Percentiles rank a stretch among this genome's conserved stretches.
Evolutionary conservation across 2,113 vertebrate species (phyloP).

Genomic region (Phylloscopus whistleri): DNA sequence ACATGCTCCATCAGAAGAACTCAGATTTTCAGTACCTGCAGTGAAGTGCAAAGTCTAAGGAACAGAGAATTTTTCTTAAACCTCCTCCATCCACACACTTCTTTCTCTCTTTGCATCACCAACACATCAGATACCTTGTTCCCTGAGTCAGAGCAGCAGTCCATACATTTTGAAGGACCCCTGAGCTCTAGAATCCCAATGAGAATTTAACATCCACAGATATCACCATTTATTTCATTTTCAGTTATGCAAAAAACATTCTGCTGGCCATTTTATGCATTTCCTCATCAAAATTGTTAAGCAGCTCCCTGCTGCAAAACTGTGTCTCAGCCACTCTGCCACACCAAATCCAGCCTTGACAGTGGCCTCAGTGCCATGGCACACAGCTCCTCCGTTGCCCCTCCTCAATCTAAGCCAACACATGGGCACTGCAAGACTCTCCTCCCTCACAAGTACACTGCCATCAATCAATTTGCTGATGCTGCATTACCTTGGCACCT

Average conservation of each 20-base stretch:
- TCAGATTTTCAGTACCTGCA: neutral
- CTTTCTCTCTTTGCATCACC: neutral
- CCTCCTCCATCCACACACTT: neutral
- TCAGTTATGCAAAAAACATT: neutral
- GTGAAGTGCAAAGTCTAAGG: neutral
- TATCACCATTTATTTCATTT: neutral
- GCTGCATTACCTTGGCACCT: neutral
- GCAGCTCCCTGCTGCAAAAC: neutral
- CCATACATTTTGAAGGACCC: neutral
- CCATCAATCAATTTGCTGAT: rapidly evolving
- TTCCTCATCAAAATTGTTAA: neutral
- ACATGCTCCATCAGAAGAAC: neutral
- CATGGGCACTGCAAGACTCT: neutral
- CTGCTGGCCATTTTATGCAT: neutral
- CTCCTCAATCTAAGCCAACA: neutral
- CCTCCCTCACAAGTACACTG: neutral
- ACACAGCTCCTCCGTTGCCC: neutral
- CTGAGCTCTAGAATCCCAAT: neutral
- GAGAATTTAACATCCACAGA: neutral
- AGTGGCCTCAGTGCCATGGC: neutral
- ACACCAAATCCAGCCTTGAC: neutral
- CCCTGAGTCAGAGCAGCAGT: neutral
- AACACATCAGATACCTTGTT: neutral
- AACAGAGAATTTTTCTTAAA: neutral
- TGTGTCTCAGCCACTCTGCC: neutral